A percentile compares a stretch with the other conserved stretches of the same genome.
phyloP scores from a whole-genome alignment of 2,797 vertebrate genomes.

The Fratercula arctica region DNA sequence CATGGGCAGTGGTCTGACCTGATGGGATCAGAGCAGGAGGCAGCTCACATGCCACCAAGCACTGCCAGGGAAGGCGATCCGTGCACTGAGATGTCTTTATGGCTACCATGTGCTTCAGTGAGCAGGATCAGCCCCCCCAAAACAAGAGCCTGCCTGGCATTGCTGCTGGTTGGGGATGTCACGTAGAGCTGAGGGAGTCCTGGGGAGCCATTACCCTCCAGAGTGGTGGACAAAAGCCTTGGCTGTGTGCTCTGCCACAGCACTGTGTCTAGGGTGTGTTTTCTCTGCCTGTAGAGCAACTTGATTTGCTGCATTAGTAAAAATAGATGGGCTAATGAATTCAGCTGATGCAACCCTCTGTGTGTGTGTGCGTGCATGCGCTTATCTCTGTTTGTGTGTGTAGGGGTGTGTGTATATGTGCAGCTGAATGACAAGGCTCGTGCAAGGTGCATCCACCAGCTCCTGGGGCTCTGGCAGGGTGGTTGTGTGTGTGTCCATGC shows the following conservation, averaged over 20 bases:
- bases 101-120: not conserved
- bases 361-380: not conserved
- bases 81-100: not conserved
- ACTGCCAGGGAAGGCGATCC: not conserved
- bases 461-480: not conserved
- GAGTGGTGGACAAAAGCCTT: slow-evolving; percentile 24
- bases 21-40: not conserved
- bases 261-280: not conserved
- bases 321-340: slow-evolving; percentile 62
- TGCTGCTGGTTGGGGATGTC: not conserved
- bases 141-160: not conserved
- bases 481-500: not conserved
- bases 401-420: not conserved
- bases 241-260: not conserved
- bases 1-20: not conserved
- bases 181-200: not conserved
- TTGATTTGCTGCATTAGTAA: slow-evolving; percentile 68
- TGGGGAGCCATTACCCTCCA: not conserved
- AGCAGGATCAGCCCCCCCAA: not conserved
- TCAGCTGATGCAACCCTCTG: slow-evolving; percentile 53
- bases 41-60: not conserved
- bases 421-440: not conserved
- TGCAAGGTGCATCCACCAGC: not conserved
- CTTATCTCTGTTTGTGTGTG: not conserved
- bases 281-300: slow-evolving; percentile 24